Conservation (phyloP, 2,113 vertebrate species). For the Delphinapterus leucas region DNA sequence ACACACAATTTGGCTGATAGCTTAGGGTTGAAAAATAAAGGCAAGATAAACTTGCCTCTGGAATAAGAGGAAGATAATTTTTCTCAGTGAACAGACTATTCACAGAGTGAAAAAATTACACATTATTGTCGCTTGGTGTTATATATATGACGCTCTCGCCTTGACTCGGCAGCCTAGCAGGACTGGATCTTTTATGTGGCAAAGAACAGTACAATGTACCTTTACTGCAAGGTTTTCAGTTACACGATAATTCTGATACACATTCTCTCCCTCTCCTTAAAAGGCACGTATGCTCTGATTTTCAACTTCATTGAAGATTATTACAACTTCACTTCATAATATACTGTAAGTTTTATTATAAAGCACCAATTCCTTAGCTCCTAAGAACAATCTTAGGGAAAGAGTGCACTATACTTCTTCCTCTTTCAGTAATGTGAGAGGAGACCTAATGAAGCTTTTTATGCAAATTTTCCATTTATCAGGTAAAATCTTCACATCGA, state of each 20-base stretch:
- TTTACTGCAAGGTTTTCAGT: conserved; percentile 41
- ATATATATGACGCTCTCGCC: conserved; percentile 47
- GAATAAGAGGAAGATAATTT: conserved; percentile 52
- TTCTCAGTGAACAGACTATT: conserved; percentile 43
- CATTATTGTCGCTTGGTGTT: conserved; percentile 41
- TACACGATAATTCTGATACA: conserved; percentile 75
- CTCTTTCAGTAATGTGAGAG: conserved; percentile 78
- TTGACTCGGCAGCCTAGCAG: conserved; percentile 28
- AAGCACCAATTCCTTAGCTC: conserved; percentile 79
- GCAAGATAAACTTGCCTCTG: conserved; percentile 61
- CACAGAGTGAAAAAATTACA: conserved; percentile 46
- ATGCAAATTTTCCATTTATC: conserved; percentile 86
- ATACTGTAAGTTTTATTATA: conserved; percentile 84
- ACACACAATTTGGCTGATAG: background rate
- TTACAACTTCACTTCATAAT: conserved; percentile 80
- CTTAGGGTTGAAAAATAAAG: conserved; percentile 42
- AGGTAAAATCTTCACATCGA: conserved; percentile 84
- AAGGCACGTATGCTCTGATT: conserved; percentile 76
- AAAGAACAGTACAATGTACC: conserved; percentile 50
- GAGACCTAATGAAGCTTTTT: conserved; percentile 86
- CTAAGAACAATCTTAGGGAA: conserved; percentile 80
- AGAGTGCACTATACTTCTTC: conserved; percentile 77
- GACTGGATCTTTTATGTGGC: conserved; percentile 60
- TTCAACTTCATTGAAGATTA: conserved; percentile 82
- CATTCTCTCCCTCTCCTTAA: conserved; percentile 74